A percentile compares a stretch with the other conserved stretches of the same genome.
These are phyloP conservation scores for Limnodromus scolopaceus DNA, from an alignment of 2,797 vertebrate genomes.

Conservation along the genomic window DNA sequence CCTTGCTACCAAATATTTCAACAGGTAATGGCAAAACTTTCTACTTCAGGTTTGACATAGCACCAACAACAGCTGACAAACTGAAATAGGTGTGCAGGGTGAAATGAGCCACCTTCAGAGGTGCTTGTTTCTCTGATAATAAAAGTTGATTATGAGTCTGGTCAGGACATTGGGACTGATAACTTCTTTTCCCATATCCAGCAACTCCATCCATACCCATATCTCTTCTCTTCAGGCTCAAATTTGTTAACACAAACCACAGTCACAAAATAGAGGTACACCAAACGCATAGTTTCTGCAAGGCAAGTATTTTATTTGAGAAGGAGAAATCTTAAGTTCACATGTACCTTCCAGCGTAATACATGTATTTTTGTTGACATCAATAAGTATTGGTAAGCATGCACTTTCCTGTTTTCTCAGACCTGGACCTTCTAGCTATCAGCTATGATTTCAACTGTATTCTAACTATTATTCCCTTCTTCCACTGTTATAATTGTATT, in stretches of 20 bases:
- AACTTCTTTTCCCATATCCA: neutral
- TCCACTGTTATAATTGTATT: neutral
- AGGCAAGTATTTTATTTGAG: slow-evolving; percentile 48
- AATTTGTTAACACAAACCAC: neutral
- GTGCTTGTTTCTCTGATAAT: fast-evolving
- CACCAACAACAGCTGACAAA: fast-evolving
- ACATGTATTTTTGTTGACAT: neutral
- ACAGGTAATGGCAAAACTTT: neutral
- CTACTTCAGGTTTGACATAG: neutral
- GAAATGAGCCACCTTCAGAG: neutral
- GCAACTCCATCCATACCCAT: neutral
- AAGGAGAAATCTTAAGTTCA: neutral
- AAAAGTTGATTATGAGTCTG: neutral
- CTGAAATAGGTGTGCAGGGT: neutral
- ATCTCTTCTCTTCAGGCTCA: neutral
- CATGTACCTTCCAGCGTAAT: neutral
- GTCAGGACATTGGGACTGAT: fast-evolving
- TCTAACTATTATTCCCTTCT: neutral
- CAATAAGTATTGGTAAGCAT: neutral
- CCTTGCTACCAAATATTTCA: too few relatives aligned
- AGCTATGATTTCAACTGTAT: neutral
- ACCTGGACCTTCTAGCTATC: neutral
- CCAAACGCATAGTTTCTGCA: neutral
- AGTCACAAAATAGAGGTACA: neutral
- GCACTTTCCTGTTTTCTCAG: neutral